Conservation (phyloP, 2,113 vertebrate species). For the Gila orcuttii region DNA sequence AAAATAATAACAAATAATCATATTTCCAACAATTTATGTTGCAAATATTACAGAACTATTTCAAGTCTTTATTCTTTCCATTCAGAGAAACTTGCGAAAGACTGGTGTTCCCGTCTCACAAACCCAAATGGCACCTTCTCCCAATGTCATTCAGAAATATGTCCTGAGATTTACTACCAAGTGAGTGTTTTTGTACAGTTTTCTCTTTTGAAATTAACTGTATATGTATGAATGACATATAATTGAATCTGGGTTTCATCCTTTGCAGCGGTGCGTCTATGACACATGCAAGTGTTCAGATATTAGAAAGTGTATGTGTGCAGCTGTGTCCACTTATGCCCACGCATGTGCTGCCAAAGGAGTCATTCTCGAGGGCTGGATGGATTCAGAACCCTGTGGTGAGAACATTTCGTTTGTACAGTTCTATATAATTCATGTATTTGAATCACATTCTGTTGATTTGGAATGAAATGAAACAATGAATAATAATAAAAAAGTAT, state of each 20-base stretch:
- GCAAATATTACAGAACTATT: background rate
- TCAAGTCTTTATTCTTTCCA: conserved; percentile 26
- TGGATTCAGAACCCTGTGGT: conserved; percentile 71
- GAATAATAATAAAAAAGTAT: background rate
- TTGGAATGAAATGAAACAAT: background rate
- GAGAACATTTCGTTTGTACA: conserved; percentile 33
- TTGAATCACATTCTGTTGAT: background rate
- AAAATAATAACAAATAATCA: background rate
- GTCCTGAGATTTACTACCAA: conserved; percentile 77
- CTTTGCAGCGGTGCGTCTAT: conserved; percentile 84
- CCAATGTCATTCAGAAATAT: conserved; percentile 80
- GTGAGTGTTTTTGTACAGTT: conserved; percentile 70
- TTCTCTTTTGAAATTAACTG: background rate
- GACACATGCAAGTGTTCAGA: conserved; percentile 87
- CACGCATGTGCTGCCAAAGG: conserved; percentile 81
- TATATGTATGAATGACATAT: background rate
- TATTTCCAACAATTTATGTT: background rate
- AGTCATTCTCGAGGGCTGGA: conserved; percentile 77
- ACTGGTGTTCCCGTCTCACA: conserved; percentile 83
- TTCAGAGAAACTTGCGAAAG: conserved; percentile 84
- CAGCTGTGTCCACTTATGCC: conserved; percentile 83
- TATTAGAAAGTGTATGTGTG: conserved; percentile 87
- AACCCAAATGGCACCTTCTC: conserved; percentile 78
- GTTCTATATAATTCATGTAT: background rate
- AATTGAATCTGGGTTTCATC: conserved; percentile 7